Evolutionary conservation across 2,797 vertebrate genomes (phyloP).

Genomic region (Loriculus beryllinus): DNA sequence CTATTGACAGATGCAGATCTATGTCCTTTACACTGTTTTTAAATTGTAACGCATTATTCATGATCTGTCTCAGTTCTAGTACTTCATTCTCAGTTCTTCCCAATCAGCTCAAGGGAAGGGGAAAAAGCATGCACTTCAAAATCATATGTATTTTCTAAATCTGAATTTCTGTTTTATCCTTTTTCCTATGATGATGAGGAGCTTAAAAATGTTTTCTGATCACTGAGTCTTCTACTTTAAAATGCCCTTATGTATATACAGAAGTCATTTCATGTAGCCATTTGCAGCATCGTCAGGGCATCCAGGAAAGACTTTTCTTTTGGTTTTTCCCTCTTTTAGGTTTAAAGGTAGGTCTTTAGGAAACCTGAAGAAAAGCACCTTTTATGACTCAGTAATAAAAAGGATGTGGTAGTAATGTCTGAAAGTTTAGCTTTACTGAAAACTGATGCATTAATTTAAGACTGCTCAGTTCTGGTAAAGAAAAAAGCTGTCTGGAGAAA

Average conservation of each 20-base stretch:
- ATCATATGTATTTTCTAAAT: not conserved
- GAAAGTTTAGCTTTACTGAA: not conserved
- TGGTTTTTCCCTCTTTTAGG: not conserved
- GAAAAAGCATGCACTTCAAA: not conserved
- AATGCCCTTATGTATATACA: not conserved
- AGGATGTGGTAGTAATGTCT: not conserved
- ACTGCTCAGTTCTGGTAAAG: not conserved
- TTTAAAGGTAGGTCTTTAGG: not conserved
- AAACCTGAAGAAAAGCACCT: not conserved
- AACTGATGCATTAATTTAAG: not conserved
- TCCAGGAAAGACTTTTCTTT: not conserved
- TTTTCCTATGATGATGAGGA: not conserved
- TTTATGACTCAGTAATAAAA: not conserved
- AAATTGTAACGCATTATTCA: not conserved
- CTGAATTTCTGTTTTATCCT: not conserved
- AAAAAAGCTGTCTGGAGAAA: not conserved
- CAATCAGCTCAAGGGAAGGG: not conserved
- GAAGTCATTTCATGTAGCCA: not conserved
- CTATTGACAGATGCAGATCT: not conserved
- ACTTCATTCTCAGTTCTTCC: not conserved
- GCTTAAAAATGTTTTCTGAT: not conserved
- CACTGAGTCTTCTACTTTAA: not conserved
- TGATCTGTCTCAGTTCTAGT: not conserved
- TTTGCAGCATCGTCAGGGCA: not conserved
- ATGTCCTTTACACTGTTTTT: not conserved